Conservation (phyloP, 2,797 vertebrate genomes). For the Monodelphis domestica region DNA sequence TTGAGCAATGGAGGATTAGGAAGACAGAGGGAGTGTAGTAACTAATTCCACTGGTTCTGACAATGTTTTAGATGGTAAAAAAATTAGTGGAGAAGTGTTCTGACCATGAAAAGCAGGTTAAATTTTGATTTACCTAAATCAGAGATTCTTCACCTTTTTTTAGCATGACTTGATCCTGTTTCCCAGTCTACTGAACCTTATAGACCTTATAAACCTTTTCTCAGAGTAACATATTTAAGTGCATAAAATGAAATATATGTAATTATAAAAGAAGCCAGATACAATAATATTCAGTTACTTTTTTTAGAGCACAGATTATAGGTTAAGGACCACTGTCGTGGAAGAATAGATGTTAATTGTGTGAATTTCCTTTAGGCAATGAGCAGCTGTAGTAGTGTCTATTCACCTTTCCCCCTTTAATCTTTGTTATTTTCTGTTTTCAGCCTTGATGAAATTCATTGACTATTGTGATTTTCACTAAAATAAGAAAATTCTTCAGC, state of each 20-base stretch:
- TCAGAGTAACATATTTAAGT: background rate
- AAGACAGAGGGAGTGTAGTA: background rate
- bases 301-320: background rate
- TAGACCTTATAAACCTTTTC: background rate
- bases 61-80: background rate
- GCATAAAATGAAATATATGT: background rate
- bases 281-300: background rate
- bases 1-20: background rate
- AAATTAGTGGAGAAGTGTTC: background rate
- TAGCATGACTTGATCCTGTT: background rate
- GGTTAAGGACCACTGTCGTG: too few relatives aligned
- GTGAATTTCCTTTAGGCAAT: background rate
- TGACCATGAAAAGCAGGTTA: background rate
- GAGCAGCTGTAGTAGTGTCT: background rate
- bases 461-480: background rate
- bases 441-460: slow-evolving; percentile 31
- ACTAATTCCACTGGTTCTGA: background rate
- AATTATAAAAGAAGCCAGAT: background rate
- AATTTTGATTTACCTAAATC: background rate
- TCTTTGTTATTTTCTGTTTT: background rate
- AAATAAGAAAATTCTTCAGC: background rate
- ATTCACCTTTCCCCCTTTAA: background rate
- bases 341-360: background rate
- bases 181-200: background rate
- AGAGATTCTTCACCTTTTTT: background rate